A percentile compares a stretch with the other conserved stretches of the same genome.
Conservation (phyloP, 2,888 invertebrate genomes). For the Agrotis ipsilon region DNA sequence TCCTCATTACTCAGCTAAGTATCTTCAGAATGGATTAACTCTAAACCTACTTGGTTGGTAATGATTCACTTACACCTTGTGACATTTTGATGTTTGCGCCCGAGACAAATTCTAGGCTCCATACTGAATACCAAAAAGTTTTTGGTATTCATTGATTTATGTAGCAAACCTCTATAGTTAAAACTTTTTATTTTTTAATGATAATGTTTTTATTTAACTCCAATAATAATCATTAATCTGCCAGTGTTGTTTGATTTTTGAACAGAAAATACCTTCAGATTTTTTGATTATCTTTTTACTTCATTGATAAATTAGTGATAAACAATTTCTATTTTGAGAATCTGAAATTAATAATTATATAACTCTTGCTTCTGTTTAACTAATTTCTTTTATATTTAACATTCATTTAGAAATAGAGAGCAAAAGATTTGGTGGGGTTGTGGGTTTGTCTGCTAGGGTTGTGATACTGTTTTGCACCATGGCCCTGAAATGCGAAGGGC, state of each 20-base stretch:
- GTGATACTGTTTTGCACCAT: too few species aligned
- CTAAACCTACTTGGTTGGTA: too few species aligned
- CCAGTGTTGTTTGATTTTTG: background rate
- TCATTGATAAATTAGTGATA: background rate
- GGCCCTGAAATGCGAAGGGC: too few species aligned
- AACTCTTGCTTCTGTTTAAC: too few species aligned
- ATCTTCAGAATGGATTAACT: background rate
- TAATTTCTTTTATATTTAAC: too few species aligned
- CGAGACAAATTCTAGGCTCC: too few species aligned
- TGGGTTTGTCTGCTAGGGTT: too few species aligned
- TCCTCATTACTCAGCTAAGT: slow-evolving; percentile 1
- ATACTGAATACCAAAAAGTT: too few species aligned
- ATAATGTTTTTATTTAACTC: background rate
- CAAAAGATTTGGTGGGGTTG: too few species aligned
- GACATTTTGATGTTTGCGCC: too few species aligned
- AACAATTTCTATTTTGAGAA: background rate
- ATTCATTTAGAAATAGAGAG: too few species aligned
- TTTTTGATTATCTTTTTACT: background rate
- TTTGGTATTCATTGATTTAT: background rate
- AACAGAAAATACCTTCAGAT: background rate
- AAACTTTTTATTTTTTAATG: background rate
- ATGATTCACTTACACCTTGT: too few species aligned
- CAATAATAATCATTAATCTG: background rate
- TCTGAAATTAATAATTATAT: background rate
- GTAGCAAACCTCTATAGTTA: background rate